Conservation (phyloP, 2,888 invertebrate species). For the Cartodere bifasciata region DNA sequence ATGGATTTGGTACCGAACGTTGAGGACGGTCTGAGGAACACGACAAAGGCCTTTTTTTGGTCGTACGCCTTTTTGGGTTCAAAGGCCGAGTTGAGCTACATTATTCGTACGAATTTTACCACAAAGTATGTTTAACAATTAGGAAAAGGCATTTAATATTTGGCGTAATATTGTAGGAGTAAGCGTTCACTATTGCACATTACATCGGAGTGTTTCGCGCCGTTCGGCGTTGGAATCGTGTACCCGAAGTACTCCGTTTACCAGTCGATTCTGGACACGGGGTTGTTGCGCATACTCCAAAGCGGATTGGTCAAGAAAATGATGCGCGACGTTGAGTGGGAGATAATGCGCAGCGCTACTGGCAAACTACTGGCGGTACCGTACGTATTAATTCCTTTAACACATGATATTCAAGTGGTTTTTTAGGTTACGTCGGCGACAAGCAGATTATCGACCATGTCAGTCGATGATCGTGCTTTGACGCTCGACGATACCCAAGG, state of each 20-base stretch:
- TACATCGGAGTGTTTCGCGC: slow-evolving; percentile 61
- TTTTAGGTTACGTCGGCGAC: no score
- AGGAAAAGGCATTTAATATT: slow-evolving; percentile 3
- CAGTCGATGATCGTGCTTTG: slow-evolving; percentile 57
- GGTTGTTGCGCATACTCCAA: slow-evolving; percentile 50
- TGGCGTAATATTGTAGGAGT: slow-evolving; percentile 25
- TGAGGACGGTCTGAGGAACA: slow-evolving; percentile 56
- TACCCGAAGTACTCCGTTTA: slow-evolving; percentile 55
- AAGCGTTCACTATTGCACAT: slow-evolving; percentile 58
- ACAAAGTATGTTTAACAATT: slow-evolving; percentile 36
- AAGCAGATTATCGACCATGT: slow-evolving; percentile 33
- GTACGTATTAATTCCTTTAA: not conserved
- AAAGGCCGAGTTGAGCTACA: slow-evolving; percentile 54
- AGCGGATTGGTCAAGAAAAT: slow-evolving; percentile 56
- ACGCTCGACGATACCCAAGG: slow-evolving; percentile 71
- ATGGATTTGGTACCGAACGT: slow-evolving; percentile 55
- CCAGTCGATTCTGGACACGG: slow-evolving; percentile 45
- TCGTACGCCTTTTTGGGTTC: slow-evolving; percentile 69
- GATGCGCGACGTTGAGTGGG: slow-evolving; percentile 57
- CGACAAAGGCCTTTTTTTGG: slow-evolving; percentile 64
- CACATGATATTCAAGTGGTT: slow-evolving; percentile 3
- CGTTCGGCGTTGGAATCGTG: slow-evolving; percentile 53
- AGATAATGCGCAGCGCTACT: slow-evolving; percentile 47
- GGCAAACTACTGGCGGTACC: slow-evolving; percentile 53
- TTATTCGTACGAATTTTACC: slow-evolving; percentile 59